Evolutionary conservation across 2,113 vertebrate genomes (phyloP).

Genomic region (Lamprologus sp.): DNA sequence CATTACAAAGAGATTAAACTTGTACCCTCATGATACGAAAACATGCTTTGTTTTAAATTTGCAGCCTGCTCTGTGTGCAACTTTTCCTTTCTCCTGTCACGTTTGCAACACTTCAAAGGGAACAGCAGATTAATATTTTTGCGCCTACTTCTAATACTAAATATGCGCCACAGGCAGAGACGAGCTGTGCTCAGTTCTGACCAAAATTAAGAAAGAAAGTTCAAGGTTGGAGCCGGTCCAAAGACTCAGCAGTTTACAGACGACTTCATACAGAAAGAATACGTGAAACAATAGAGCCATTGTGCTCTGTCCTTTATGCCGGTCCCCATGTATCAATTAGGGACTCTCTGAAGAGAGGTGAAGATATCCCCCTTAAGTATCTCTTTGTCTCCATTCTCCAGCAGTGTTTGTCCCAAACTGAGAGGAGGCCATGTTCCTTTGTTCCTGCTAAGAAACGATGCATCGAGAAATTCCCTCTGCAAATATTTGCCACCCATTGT

Average conservation of each 20-base stretch:
- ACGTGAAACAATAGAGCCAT: slow-evolving; percentile 54
- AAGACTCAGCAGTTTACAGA: slow-evolving; percentile 29
- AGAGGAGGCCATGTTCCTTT: slow-evolving; percentile 36
- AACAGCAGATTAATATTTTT: neutral
- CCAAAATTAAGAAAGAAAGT: neutral
- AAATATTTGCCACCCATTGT: slow-evolving; percentile 36
- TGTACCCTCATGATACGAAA: neutral
- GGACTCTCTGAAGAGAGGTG: slow-evolving; percentile 39
- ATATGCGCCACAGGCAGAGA: neutral
- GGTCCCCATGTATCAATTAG: slow-evolving; percentile 42
- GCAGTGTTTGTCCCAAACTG: slow-evolving; percentile 36
- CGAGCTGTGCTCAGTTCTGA: neutral
- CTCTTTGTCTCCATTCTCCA: slow-evolving; percentile 42
- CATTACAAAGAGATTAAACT: neutral
- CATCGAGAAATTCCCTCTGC: neutral
- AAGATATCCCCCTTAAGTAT: slow-evolving; percentile 26
- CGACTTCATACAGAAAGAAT: slow-evolving; percentile 37
- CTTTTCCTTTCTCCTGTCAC: neutral
- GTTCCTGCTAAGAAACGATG: slow-evolving; percentile 1
- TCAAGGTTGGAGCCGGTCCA: slow-evolving; percentile 17
- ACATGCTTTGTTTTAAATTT: neutral
- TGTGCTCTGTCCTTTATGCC: slow-evolving; percentile 53
- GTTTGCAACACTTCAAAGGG: neutral
- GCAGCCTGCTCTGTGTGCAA: neutral
- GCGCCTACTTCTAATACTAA: neutral